Percentiles rank a stretch among this genome's conserved stretches.
These are phyloP conservation scores for Drosophila pectinifera DNA, from an alignment of 1,140 invertebrate genomes.

Conservation along the genomic window DNA sequence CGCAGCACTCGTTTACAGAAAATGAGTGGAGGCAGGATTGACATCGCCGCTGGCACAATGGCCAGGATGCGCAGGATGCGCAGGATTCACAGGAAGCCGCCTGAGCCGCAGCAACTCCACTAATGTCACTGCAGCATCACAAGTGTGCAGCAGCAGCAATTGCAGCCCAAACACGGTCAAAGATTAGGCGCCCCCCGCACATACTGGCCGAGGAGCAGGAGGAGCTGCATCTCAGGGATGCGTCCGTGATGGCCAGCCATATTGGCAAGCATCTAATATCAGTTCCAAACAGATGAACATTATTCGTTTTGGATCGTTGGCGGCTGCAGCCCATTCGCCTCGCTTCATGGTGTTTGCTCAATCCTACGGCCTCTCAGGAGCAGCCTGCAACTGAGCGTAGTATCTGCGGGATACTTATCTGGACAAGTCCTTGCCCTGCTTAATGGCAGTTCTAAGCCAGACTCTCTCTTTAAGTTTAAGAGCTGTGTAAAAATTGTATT, in stretches of 20 bases:
- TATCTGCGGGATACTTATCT: not conserved
- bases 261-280: constrained; percentile 38
- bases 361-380: not conserved
- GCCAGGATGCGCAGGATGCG: constrained; percentile 48
- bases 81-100: constrained; percentile 54
- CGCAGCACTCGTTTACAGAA: constrained; percentile 54
- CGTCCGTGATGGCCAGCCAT: constrained; percentile 26
- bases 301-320: constrained; percentile 39
- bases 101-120: constrained; percentile 66
- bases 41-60: constrained; percentile 51
- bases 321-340: constrained; percentile 17
- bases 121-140: constrained; percentile 69
- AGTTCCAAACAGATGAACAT: constrained; percentile 22
- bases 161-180: constrained; percentile 30
- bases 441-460: not conserved
- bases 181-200: constrained; percentile 39
- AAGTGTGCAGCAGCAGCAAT: constrained; percentile 19
- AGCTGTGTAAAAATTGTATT: too few relatives aligned
- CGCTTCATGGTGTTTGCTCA: constrained; percentile 37
- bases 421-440: not conserved
- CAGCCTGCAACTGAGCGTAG: not conserved
- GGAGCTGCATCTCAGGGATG: constrained; percentile 25
- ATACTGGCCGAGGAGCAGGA: not conserved
- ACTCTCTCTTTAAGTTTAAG: constrained; percentile 7
- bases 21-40: constrained; percentile 56